A percentile compares a stretch with the other conserved stretches of the same genome.
These are phyloP conservation scores for Trachymyrmex cornetzi DNA, from an alignment of 1,140 invertebrate species.

Conservation along the genomic window DNA sequence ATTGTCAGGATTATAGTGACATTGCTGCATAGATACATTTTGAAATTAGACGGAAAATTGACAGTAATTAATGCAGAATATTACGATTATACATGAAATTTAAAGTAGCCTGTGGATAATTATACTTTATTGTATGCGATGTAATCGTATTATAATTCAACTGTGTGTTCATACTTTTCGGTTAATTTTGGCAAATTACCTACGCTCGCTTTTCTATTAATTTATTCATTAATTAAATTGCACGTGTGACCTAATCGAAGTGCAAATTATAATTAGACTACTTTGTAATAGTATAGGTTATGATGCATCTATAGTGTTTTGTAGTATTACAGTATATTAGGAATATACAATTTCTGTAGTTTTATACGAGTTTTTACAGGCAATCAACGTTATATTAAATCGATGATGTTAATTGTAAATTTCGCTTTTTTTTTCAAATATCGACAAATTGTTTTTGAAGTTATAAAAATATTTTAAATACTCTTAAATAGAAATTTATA, in stretches of 20 bases:
- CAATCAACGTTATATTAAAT: not conserved
- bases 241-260: slow-evolving; percentile 42
- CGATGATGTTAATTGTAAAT: not conserved
- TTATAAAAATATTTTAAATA: not conserved
- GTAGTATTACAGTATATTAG: not conserved
- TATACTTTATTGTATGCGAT: slow-evolving; percentile 56
- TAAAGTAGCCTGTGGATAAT: slow-evolving; percentile 39
- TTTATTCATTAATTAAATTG: slow-evolving; percentile 61
- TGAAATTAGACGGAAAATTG: slow-evolving; percentile 40
- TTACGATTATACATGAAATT: slow-evolving; percentile 49
- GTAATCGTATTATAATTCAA: slow-evolving; percentile 47
- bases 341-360: not conserved
- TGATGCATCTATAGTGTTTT: slow-evolving; percentile 6
- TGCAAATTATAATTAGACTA: slow-evolving; percentile 44
- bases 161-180: slow-evolving; percentile 47
- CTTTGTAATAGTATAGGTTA: slow-evolving; percentile 21
- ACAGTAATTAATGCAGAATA: slow-evolving; percentile 43
- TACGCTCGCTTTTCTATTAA: slow-evolving; percentile 61
- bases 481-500: not conserved
- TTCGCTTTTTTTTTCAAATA: not conserved
- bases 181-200: slow-evolving; percentile 52
- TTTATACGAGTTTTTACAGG: not conserved
- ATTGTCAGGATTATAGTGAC: not conserved
- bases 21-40: not conserved
- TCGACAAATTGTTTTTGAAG: not conserved